Evolutionary conservation across 2,797 vertebrate species (phyloP), one percentile per base, ranked within the genome.

Genomic region (Pterois miles): DNA sequence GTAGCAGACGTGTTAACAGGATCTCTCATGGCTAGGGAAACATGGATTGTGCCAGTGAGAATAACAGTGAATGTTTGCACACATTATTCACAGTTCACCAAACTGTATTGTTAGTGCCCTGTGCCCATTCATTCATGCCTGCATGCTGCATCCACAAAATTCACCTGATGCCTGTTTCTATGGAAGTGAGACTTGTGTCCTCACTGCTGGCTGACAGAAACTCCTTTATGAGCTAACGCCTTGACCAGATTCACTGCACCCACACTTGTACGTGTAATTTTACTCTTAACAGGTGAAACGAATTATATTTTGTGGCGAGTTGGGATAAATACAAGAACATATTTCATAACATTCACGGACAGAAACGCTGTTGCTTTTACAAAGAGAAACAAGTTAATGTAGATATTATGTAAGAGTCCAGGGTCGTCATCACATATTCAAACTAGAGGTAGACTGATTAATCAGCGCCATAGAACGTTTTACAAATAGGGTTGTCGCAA

Each of bases 31-130:
- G 65, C 34, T n/a, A 46, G 12, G 63, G 22, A 66, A 75, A 77
- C 27, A 73, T 75, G 13, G n/a, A 65, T 25, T 38, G 34, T 74
- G 54, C 29, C 23, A 82, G 57, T 48, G 38, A 74, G 64, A 52
- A 68, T 62, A 23, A 67, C 64, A 62, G 16, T 33, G 25, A 63
- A 74, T 82, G 60, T 79, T 64, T 73, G 70, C 58, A 74, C 36
- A 68, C 59, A 74, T 86, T 72, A 85, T 18, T 50, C 36, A 73
- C 81, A 77, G 73, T 69, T 86, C 48, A 74, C 27, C 11, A 60
- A 33, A 65, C 69, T 33, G 34, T 78, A 85, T 66, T 87, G 68
- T 91, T 34, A 22, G 46, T 63, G 54, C n/a, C 38, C 57, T 12
- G 29, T 60, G 52, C 27, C 38, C 59, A 36, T 66, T 66, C 67